Percentiles rank a stretch among this genome's conserved stretches.
These are phyloP conservation scores for Chloroceryle aenea DNA, from an alignment of 2,113 vertebrate species.

Conservation along the genomic window DNA sequence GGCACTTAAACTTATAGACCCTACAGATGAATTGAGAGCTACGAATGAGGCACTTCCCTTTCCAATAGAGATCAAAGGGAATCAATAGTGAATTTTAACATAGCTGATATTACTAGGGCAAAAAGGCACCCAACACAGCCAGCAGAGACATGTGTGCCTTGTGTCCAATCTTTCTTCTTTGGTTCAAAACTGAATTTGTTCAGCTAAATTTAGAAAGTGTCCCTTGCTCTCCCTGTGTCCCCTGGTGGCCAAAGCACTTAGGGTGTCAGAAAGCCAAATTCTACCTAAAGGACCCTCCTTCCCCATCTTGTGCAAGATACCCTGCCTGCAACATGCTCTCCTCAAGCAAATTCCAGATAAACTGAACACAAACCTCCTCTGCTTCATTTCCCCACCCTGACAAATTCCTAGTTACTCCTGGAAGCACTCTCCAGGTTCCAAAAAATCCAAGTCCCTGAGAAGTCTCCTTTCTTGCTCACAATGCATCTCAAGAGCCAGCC, in stretches of 20 bases:
- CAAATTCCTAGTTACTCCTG: not conserved
- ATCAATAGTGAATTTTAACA: not conserved
- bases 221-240: not conserved
- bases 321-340: not conserved
- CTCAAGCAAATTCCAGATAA: not conserved
- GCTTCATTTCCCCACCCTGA: not conserved
- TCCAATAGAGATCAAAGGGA: not conserved
- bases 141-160: accelerated
- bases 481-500: not conserved
- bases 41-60: not conserved
- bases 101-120: not conserved
- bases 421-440: not conserved
- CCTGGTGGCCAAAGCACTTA: not conserved
- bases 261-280: not conserved
- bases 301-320: not conserved
- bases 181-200: not conserved
- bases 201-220: not conserved
- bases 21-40: not conserved
- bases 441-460: not conserved
- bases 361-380: not conserved
- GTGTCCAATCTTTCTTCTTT: not conserved
- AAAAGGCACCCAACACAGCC: not conserved
- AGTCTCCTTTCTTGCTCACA: not conserved
- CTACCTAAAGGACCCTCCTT: not conserved
- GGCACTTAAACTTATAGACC: not conserved